phyloP scores from a whole-genome alignment of 2,888 invertebrate species.

The Frankliniella intonsa region DNA sequence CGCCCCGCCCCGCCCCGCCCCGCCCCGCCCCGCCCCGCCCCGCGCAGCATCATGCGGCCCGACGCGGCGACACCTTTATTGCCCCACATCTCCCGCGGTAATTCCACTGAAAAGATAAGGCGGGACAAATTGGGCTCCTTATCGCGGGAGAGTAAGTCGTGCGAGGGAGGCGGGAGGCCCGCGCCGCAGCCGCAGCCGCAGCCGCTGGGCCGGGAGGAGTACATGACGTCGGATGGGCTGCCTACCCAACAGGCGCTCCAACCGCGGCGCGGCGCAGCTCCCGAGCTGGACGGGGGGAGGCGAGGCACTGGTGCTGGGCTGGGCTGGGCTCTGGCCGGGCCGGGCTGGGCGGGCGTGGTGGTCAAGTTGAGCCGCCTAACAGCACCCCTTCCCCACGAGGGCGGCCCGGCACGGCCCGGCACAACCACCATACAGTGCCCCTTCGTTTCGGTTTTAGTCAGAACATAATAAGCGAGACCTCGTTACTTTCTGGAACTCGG shows the following conservation, averaged over 20 bases:
- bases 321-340: background rate
- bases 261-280: background rate
- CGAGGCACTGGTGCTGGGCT: background rate
- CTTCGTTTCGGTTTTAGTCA: background rate
- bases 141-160: background rate
- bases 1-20: background rate
- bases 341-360: background rate
- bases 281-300: background rate
- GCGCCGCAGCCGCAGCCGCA: no score
- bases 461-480: slow-evolving; percentile 1
- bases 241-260: background rate
- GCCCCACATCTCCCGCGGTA: background rate
- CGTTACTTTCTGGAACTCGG: slow-evolving; percentile 19
- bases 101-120: slow-evolving; percentile 14
- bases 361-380: background rate
- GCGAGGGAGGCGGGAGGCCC: no score
- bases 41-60: background rate
- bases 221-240: background rate
- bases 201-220: no score
- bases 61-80: slow-evolving; percentile 7
- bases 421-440: no score
- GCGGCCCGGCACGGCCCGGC: background rate
- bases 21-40: background rate
- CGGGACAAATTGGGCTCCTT: background rate
- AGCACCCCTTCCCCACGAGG: background rate